Conservation (phyloP, 2,113 vertebrate species). For the Neoarius graeffei region DNA sequence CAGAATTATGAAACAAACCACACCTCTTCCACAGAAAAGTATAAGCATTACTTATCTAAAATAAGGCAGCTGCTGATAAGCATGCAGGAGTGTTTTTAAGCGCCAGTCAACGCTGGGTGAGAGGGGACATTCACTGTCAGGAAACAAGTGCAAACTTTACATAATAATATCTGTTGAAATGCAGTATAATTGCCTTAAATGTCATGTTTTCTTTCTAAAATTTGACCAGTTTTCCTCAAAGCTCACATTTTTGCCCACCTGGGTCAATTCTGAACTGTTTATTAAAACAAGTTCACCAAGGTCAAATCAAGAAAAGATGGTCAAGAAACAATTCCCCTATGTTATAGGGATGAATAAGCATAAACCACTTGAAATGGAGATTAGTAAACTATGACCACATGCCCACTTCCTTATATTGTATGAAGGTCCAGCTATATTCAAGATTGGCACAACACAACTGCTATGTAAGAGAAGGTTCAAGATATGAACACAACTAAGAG, state of each 20-base stretch:
- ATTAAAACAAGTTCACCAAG: not conserved
- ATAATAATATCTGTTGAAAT: not conserved
- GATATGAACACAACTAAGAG: too few relatives aligned
- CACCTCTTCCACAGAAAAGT: not conserved
- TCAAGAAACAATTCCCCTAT: not conserved
- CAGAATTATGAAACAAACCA: not conserved
- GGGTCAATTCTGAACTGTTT: not conserved
- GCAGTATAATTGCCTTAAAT: not conserved
- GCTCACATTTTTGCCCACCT: not conserved
- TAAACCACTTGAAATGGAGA: not conserved
- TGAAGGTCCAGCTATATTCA: not conserved
- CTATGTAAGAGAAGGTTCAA: not conserved
- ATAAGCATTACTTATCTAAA: conserved; percentile 16
- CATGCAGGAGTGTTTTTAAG: not conserved
- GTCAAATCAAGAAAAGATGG: not conserved
- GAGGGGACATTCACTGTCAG: not conserved
- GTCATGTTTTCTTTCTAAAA: not conserved
- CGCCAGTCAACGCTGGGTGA: not conserved
- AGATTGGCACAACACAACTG: not conserved
- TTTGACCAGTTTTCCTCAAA: not conserved
- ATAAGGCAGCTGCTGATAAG: conserved; percentile 48
- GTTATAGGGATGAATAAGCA: not conserved
- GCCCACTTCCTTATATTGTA: not conserved
- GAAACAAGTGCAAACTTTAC: not conserved
- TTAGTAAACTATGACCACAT: not conserved